Base-by-base conservation (phyloP, 2,113 vertebrate genomes). In the Antennarius striatus region DNA sequence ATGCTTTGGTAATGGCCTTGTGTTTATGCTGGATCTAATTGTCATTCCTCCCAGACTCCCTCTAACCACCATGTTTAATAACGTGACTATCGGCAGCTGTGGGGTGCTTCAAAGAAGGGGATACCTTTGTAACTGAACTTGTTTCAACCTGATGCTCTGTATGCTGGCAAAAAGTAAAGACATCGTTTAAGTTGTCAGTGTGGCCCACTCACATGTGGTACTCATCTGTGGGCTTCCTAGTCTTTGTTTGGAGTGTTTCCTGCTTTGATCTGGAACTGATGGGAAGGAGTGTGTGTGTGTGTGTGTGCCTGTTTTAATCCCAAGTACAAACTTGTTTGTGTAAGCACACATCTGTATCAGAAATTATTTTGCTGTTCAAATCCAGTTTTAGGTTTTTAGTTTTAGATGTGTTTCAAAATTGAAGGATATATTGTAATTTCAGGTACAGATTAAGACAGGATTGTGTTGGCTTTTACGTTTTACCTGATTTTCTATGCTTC, bases 181-280 rank as follows among this genome's bases (percentile, higher is more conserved):
- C 83, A 79, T 85, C 75, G 62, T 85, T 91, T 74, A 85, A 89
- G 87, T 88, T 86, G 86, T 86, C 86, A 87, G 17, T 49, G 75
- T 65, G 70, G 75, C 69, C 58, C 46, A 61, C 73, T 87, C 84
- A 86, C 90, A 91, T 92, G 86, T 93, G 91, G 88, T 68, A 53
- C 77, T 90, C 90, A 89, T 92, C 88, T 90, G 90, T 73, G 73
- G 66, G 58, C 73, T 56, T 78, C 83, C 66, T 53, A 15, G 69
- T 63, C 74, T 80, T 88, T 92, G 86, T 91, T 86, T 79, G 75
- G 71, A 81, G 70, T 60, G 63, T 51, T 68, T 73, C 30, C 51
- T 66, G 78, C 91, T 92, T 90, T 86, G 86, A 83, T 89, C 83
- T 77, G 81, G 75, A 52, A 64, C 12, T 16, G 69, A 76, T 82